Evolutionary conservation across 2,797 vertebrate species (phyloP).

Genomic region (Onychomys torridus): DNA sequence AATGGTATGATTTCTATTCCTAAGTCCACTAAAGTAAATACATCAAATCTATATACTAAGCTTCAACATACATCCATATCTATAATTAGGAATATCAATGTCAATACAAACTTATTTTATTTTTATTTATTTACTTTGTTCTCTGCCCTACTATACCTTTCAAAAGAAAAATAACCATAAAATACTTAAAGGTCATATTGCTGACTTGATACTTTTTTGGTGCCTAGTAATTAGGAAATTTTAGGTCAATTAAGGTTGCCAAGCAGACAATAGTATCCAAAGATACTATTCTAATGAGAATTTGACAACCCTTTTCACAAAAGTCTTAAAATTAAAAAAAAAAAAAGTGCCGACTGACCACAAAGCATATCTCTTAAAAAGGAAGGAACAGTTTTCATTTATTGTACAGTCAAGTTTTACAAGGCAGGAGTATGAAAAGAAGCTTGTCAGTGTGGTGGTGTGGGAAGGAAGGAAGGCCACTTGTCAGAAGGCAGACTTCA

Average conservation of each 20-base stretch:
- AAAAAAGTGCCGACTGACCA: conserved; percentile 14
- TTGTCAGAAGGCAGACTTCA: background rate
- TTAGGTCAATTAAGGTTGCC: conserved; percentile 18
- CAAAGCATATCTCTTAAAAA: background rate
- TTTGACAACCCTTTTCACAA: conserved; percentile 23
- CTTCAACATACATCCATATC: background rate
- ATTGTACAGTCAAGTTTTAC: background rate
- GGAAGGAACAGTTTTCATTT: conserved; percentile 31
- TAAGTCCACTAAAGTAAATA: conserved; percentile 44
- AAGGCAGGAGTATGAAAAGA: conserved; percentile 36
- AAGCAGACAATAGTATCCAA: conserved; percentile 19
- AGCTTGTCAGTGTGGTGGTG: background rate
- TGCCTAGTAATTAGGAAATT: background rate
- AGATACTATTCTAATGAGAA: conserved; percentile 39
- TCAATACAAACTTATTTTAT: background rate
- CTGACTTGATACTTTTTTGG: background rate
- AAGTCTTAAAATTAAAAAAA: conserved; percentile 59
- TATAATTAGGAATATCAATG: conserved; percentile 1
- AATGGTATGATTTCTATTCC: conserved; percentile 46
- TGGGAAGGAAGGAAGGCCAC: background rate
- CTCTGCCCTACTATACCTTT: background rate
- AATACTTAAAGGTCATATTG: conserved; percentile 28
- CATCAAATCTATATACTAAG: background rate
- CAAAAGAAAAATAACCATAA: background rate
- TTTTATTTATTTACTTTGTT: background rate